A percentile compares a stretch with the other conserved stretches of the same genome.
phyloP scores from a whole-genome alignment of 1,140 invertebrate species.

The Hyles euphorbiae region DNA sequence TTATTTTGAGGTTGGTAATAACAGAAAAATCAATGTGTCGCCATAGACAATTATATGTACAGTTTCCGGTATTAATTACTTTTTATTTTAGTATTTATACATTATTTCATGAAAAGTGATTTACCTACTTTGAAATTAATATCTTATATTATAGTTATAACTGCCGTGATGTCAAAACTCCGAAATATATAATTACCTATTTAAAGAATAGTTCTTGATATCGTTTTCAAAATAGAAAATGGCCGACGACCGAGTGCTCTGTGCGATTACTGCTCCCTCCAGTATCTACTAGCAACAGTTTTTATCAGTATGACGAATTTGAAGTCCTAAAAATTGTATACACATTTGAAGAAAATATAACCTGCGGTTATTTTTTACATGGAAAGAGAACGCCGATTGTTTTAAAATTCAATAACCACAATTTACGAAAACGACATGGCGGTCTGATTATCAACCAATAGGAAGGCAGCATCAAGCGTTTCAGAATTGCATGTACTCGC shows the following conservation, averaged over 20 bases:
- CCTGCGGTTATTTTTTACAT: constrained; percentile 1
- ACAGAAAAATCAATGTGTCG: too few species aligned
- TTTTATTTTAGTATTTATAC: too few species aligned
- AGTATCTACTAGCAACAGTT: constrained; percentile 21
- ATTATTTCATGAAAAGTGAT: too few species aligned
- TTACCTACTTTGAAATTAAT: too few species aligned
- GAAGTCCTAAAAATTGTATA: neutral
- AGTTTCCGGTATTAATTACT: too few species aligned
- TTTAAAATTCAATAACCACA: constrained; percentile 55
- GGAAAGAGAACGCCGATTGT: constrained; percentile 5
- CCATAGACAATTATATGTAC: too few species aligned
- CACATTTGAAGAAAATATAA: constrained; percentile 1
- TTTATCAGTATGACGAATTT: constrained; percentile 1
- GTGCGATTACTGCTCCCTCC: constrained; percentile 26
- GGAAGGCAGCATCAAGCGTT: constrained; percentile 76
- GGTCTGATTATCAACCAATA: constrained; percentile 77
- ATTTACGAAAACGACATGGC: constrained; percentile 78
- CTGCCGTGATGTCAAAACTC: too few species aligned
- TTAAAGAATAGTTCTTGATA: constrained; percentile 15
- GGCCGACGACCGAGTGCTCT: constrained; percentile 44
- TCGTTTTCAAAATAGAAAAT: constrained; percentile 47
- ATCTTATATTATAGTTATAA: too few species aligned
- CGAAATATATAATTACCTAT: too few species aligned
- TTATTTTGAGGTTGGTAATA: too few species aligned
- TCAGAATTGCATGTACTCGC: constrained; percentile 74